These are phyloP conservation scores for Cephus pulcher DNA, from an alignment of 2,888 invertebrate genomes.

Conservation along the genomic window DNA sequence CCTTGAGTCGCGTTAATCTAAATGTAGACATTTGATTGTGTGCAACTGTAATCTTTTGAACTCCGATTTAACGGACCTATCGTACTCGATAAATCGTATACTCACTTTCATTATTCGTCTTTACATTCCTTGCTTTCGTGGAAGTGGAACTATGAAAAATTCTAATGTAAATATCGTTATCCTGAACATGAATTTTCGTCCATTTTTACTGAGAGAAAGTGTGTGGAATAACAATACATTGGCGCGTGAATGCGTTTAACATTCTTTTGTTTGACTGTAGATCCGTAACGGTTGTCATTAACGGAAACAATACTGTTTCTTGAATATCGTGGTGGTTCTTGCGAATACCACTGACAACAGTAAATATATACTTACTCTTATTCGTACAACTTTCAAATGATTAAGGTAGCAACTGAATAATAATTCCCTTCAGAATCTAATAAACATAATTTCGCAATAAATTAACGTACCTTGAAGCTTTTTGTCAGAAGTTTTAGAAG, in stretches of 20 bases:
- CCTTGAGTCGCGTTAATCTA: neutral
- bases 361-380: neutral
- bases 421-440: neutral
- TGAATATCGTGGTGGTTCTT: neutral
- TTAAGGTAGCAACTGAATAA: neutral
- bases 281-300: neutral
- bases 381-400: neutral
- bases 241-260: neutral
- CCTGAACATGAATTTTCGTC: neutral
- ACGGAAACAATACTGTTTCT: neutral
- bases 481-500: slow-evolving; percentile 60
- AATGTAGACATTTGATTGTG: neutral
- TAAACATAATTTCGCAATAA: neutral
- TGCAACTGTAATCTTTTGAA: neutral
- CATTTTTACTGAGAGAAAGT: neutral
- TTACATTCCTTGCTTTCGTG: neutral
- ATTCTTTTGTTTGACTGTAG: neutral
- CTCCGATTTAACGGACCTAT: neutral
- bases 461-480: slow-evolving; percentile 43
- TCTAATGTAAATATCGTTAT: neutral
- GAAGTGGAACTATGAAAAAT: neutral
- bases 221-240: neutral
- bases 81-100: neutral
- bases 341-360: neutral
- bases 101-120: neutral